Base-by-base conservation (phyloP, 2,888 invertebrate species). In the Lacanobia oleracea region DNA sequence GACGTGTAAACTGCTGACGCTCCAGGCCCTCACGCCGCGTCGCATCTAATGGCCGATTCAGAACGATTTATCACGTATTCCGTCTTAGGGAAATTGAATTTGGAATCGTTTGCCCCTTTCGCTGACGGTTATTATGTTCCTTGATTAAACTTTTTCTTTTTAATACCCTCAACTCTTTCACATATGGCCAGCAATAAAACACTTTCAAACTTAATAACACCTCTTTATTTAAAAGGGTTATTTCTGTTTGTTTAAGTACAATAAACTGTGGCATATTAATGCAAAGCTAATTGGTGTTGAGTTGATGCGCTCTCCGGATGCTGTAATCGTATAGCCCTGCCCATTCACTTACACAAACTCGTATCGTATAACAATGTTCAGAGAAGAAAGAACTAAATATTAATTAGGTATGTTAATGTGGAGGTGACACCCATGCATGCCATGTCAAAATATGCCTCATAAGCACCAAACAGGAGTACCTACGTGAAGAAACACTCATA, bases 1-100 rank as follows among this genome's bases (percentile, higher is more conserved):
- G 94, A 93, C 92, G 91, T 92, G 91, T 91, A 92, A 92, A 93
- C 90, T 92, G 93, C 92, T 92, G 90, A 93, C 85, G 81, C 81
- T 83, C 65, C 81, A 79, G 79, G 79, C 93, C 93, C 94, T 94
- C 91, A 93, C 93, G 93, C 92, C 91, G 90, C 91, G 91, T 92
- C 91, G 90, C 91, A 90, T 92, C 92, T 94, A 94, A 94, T 93
- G 92, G 92, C 90, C 93, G 93, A 93, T 94, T 92, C 92, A 88
- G 89, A 91, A 92, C 94, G 93, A 95, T 95, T 94, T 94, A 95
- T 95, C 93, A 94, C 95, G 93, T 93, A 93, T 93, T 91, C 90
- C 88, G 89, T 91, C 92, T 90, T 90, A 91, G 88, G 91, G 92
- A 94, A 94, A 95, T 94, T 94, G 92, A 93, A 93, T 92, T 92